Conservation (phyloP, 2,113 vertebrate genomes). For the Hucho hucho region DNA sequence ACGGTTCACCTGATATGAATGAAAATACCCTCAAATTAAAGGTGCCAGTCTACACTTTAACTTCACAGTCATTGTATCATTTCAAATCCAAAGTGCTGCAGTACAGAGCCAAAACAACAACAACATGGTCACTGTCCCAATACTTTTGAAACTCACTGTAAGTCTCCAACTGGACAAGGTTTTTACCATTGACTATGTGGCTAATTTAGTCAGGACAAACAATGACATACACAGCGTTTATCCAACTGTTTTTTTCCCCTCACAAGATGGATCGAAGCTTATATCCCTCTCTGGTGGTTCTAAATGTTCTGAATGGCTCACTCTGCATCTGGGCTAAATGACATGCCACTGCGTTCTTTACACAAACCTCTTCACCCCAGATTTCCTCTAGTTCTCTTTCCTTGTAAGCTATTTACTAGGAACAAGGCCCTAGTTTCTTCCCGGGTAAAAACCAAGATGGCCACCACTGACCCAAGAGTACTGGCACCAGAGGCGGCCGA, state of each 20-base stretch:
- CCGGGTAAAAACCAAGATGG: constrained; percentile 10
- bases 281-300: neutral
- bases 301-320: neutral
- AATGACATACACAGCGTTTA: neutral
- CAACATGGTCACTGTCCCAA: no score
- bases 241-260: neutral
- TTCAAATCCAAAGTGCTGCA: no score
- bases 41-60: no score
- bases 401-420: neutral
- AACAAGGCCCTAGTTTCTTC: constrained; percentile 24
- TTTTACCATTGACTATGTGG: neutral
- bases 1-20: no score
- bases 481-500: neutral
- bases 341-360: neutral
- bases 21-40: no score
- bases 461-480: neutral
- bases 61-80: no score
- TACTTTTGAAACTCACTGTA: neutral
- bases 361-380: constrained; percentile 4
- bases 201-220: constrained; percentile 19
- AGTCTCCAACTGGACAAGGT: neutral
- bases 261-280: neutral
- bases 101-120: no score
- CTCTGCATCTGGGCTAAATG: neutral
- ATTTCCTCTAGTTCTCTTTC: neutral